These are phyloP conservation scores for Zoanthus sansibaricus DNA, from an alignment of 92 coral and sea anemone genomes.

Conservation along the genomic window DNA sequence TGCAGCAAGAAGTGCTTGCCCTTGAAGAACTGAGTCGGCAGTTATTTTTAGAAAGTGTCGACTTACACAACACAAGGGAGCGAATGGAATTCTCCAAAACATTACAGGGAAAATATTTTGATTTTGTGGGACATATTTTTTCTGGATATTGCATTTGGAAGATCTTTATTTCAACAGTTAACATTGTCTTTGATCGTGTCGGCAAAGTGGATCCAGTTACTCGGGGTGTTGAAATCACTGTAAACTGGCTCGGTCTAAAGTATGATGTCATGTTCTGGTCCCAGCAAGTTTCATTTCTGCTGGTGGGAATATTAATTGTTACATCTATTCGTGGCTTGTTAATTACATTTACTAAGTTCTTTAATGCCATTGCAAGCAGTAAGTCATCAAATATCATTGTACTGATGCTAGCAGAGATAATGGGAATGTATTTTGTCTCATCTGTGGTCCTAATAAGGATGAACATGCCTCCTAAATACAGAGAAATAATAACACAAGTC, in stretches of 20 bases:
- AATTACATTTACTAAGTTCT: constrained; percentile 95
- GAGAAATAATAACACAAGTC: constrained; percentile 94
- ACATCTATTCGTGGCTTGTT: constrained; percentile 98
- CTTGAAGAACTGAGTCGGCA: constrained; percentile 98
- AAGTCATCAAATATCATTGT: constrained; percentile 96
- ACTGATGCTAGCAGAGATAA: constrained; percentile 90
- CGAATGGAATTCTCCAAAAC: constrained; percentile 98
- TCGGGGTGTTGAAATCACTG: constrained; percentile 93
- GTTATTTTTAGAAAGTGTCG: constrained; percentile 93
- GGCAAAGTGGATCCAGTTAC: constrained; percentile 98
- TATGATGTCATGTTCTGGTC: constrained; percentile 97
- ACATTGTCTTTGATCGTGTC: constrained; percentile 98
- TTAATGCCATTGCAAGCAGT: constrained; percentile 98
- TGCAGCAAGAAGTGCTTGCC: constrained; percentile 89
- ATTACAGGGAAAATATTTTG: constrained; percentile 95
- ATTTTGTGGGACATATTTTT: constrained; percentile 96
- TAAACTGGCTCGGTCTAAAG: constrained; percentile 91
- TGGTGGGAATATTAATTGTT: constrained; percentile 94
- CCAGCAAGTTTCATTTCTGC: constrained; percentile 90
- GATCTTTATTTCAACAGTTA: constrained; percentile 96
- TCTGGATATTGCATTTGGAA: constrained; percentile 99
- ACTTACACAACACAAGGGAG: constrained; percentile 90
- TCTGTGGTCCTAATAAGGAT: constrained; percentile 94
- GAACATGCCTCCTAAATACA: constrained; percentile 97
- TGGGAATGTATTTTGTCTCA: constrained; percentile 99